Percentiles rank a stretch among this genome's conserved stretches.
Conservation (phyloP, 1,140 invertebrate genomes). For the Solenopsis invicta region DNA sequence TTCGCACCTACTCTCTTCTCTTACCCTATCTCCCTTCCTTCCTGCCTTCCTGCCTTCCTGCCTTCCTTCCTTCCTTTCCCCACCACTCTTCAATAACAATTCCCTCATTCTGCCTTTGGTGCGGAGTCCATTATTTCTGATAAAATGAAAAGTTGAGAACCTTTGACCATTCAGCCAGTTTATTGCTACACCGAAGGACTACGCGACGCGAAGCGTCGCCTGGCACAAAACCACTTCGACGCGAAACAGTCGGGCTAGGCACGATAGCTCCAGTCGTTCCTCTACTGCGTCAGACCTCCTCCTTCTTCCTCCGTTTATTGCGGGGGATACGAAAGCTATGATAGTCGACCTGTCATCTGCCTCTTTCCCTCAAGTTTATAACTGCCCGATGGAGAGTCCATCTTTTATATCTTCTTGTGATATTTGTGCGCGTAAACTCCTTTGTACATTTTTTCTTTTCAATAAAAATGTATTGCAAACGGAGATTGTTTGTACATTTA, state of each 20-base stretch:
- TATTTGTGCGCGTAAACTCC: neutral
- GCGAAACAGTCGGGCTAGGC: conserved; percentile 82
- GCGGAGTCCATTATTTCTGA: conserved; percentile 69
- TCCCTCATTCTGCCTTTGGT: conserved; percentile 38
- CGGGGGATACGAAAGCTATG: conserved; percentile 52
- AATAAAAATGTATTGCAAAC: neutral
- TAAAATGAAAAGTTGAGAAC: conserved; percentile 80
- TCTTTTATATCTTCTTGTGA: neutral
- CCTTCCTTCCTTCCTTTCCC: conserved; percentile 32
- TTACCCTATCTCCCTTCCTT: neutral
- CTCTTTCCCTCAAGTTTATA: conserved; percentile 53
- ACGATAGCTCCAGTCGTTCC: conserved; percentile 76
- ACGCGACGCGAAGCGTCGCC: conserved; percentile 79
- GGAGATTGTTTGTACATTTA: neutral
- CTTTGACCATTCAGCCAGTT: conserved; percentile 78
- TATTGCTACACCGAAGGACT: conserved; percentile 77
- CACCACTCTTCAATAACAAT: conserved; percentile 28
- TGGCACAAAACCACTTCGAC: conserved; percentile 82
- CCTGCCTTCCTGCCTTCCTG: conserved; percentile 22
- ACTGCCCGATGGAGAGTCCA: conserved; percentile 27
- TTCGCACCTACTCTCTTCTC: neutral
- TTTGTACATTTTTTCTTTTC: neutral
- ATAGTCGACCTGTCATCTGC: neutral
- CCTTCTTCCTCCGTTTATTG: conserved; percentile 68
- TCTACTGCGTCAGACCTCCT: conserved; percentile 53